A percentile compares a stretch with the other conserved stretches of the same genome.
phyloP scores from a whole-genome alignment of 2,888 invertebrate genomes.

The Diaprepes abbreviatus region DNA sequence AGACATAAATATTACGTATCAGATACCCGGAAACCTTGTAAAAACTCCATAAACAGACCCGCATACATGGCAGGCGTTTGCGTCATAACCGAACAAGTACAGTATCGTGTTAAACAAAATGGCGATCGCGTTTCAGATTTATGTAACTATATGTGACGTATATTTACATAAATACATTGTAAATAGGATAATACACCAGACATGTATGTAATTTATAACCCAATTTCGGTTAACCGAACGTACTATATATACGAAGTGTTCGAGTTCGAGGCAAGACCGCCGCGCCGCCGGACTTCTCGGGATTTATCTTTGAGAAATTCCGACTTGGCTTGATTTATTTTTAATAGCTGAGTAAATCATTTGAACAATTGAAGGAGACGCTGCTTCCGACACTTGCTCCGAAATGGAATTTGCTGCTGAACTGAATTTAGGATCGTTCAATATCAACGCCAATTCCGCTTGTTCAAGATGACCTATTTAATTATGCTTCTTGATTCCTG shows the following conservation, averaged over 20 bases:
- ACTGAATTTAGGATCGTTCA: conserved; percentile 16
- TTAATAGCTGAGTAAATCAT: conserved; percentile 48
- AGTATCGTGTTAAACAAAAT: conserved; percentile 25
- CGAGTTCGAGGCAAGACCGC: conserved; percentile 10
- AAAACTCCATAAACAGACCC: too few relatives aligned
- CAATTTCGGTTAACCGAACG: conserved; percentile 53
- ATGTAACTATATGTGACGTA: conserved; percentile 29
- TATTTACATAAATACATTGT: conserved; percentile 58
- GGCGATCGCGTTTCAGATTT: conserved; percentile 24
- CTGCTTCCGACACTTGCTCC: conserved; percentile 42
- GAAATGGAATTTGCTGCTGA: conserved; percentile 12
- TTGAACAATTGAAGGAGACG: conserved; percentile 47
- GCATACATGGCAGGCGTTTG: background rate
- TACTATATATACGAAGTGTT: conserved; percentile 28
- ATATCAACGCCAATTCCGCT: conserved; percentile 4
- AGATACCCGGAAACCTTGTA: too few relatives aligned
- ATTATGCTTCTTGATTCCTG: too few relatives aligned
- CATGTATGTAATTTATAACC: conserved; percentile 55
- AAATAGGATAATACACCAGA: conserved; percentile 57
- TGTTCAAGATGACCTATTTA: conserved; percentile 4
- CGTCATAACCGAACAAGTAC: background rate
- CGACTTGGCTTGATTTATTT: conserved; percentile 47
- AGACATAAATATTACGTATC: too few relatives aligned
- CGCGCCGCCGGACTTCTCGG: conserved; percentile 35
- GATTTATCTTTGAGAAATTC: conserved; percentile 46